Base-by-base conservation (phyloP, 2,113 vertebrate species). In the Turnix velox region DNA sequence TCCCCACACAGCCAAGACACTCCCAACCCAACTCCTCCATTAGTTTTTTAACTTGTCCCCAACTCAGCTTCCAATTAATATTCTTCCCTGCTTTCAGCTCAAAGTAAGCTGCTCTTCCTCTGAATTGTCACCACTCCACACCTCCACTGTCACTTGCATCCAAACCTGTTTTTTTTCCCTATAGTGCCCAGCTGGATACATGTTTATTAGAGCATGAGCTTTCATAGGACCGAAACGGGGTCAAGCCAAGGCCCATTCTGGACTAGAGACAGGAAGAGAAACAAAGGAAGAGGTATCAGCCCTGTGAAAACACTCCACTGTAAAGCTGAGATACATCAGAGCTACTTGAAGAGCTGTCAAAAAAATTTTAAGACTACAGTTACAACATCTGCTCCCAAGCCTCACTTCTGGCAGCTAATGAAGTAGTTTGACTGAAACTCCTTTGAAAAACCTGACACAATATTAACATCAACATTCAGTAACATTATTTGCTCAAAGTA, bases 401-500 rank as follows among this genome's bases (percentile, higher is more conserved):
- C 58, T 89, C 74, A 79, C 71, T 91, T 94, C 42, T 57, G 90
- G 90, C 90, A 96, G 81, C 66, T 76, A 73, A 33, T 61, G 25
- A 92, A 90, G 63, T 49, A 8, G 15, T 66, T 73, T 91, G 63
- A 90, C 27, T 81, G 66, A 92, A 91, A 93, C 66, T 69, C 75
- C 51, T 92, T 42, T 85, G 62, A 89, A 94, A 94, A 89, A 66
- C 20, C 54, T 92, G 92, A 92, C 94, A 95, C 37, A 92, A 85
- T 72, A 92, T 91, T 94, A 93, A 76, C 69, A 83, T 82, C 62
- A 61, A n/a, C 84, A 89, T 69, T 51, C 90, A 30, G 30, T 23
- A 86, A 84, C 14, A 87, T 31, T 58, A 63, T 81, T 84, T 67
- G 69, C 52, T 87, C 58, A 30, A 81, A 88, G 75, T 78, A 93